A percentile compares a stretch with the other conserved stretches of the same genome.
phyloP scores from a whole-genome alignment of 2,888 invertebrate genomes.

The Phyto melanocephala region DNA sequence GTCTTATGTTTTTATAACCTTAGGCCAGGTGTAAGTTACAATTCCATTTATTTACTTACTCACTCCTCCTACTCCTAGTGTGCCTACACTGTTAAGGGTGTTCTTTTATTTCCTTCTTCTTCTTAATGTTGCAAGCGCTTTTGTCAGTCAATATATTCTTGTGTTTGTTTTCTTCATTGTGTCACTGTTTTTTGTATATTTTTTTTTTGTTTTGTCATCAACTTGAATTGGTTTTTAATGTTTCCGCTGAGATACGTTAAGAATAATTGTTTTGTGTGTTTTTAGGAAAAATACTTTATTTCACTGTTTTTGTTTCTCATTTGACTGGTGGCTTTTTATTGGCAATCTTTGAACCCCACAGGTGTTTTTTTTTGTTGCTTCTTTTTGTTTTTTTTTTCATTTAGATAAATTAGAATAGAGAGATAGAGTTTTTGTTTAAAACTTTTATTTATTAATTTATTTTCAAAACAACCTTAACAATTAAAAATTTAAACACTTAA shows the following conservation, averaged over 20 bases:
- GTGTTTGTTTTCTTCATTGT: slow-evolving; percentile 52
- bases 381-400: not conserved
- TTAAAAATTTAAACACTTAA: not conserved
- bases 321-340: slow-evolving; percentile 47
- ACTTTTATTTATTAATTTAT: not conserved
- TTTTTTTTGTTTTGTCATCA: slow-evolving; percentile 74
- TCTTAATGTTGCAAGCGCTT: slow-evolving; percentile 13
- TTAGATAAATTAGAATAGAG: not conserved
- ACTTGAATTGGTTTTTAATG: slow-evolving; percentile 79
- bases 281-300: slow-evolving; percentile 34
- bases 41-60: slow-evolving; percentile 61
- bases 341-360: slow-evolving; percentile 58
- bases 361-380: slow-evolving; percentile 46
- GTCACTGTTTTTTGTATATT: slow-evolving; percentile 44
- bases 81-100: slow-evolving; percentile 43
- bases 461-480: not conserved
- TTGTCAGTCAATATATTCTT: slow-evolving; percentile 21
- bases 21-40: slow-evolving; percentile 65
- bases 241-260: slow-evolving; percentile 79
- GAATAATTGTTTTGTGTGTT: slow-evolving; percentile 79
- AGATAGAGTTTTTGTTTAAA: not conserved
- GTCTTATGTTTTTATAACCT: slow-evolving; percentile 61
- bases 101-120: slow-evolving; percentile 32
- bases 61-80: not conserved
- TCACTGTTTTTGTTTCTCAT: slow-evolving; percentile 45